These are phyloP conservation scores for Lota lota DNA, from an alignment of 2,113 vertebrate genomes.

Conservation along the genomic window DNA sequence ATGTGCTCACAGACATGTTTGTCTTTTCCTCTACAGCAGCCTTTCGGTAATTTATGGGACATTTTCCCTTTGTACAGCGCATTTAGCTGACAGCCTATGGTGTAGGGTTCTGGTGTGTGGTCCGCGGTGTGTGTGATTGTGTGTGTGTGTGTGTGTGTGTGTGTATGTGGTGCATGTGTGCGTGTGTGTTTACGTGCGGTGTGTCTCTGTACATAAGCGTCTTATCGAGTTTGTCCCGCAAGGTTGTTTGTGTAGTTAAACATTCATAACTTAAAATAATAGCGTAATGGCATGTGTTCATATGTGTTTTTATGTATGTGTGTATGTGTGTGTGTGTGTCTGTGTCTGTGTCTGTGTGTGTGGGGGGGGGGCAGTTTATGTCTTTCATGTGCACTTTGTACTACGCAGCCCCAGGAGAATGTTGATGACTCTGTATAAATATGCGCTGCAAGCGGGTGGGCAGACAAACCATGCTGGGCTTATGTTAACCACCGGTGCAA, in stretches of 20 bases:
- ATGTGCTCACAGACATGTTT: too few relatives aligned
- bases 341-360: not conserved
- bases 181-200: not conserved
- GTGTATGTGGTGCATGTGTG: slow-evolving; percentile 1
- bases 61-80: slow-evolving; percentile 10
- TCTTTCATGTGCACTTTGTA: slow-evolving; percentile 1
- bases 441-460: slow-evolving; percentile 21
- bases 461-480: slow-evolving; percentile 47
- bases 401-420: slow-evolving; percentile 23
- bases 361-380: not conserved
- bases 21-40: too few relatives aligned
- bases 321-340: not conserved
- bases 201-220: not conserved
- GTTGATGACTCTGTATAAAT: slow-evolving; percentile 49
- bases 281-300: not conserved
- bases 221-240: not conserved
- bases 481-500: slow-evolving; percentile 55
- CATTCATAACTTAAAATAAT: not conserved
- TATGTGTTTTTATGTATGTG: not conserved
- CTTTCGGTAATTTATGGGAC: slow-evolving; percentile 9
- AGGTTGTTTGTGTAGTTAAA: not conserved
- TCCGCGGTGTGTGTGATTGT: not conserved
- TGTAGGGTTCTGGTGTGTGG: not conserved
- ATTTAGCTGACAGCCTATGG: slow-evolving; percentile 26
- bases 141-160: slow-evolving; percentile 7